Evolutionary conservation across 2,113 vertebrate species (phyloP).

Genomic region (Cygnus atratus): DNA sequence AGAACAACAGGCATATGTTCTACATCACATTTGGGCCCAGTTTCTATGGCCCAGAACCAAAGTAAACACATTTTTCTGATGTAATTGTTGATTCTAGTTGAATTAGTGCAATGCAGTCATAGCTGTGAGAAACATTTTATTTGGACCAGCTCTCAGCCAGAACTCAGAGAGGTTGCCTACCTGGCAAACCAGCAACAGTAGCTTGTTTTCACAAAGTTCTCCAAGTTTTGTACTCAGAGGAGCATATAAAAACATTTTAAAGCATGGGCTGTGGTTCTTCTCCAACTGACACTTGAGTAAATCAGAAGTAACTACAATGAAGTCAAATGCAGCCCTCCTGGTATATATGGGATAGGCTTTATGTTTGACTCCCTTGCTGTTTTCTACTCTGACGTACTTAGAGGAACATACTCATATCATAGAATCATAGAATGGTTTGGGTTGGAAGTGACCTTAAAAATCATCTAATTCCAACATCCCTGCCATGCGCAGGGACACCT

Average conservation of each 20-base stretch:
- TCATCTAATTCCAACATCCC: too few relatives aligned
- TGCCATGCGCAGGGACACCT: too few relatives aligned
- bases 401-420: neutral
- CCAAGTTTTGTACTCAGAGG: slow-evolving; percentile 59
- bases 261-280: slow-evolving; percentile 42
- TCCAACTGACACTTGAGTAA: slow-evolving; percentile 52
- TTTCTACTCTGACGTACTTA: neutral
- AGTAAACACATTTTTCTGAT: slow-evolving; percentile 82
- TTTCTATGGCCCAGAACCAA: slow-evolving; percentile 78
- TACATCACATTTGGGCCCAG: slow-evolving; percentile 76
- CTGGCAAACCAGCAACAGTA: slow-evolving; percentile 69
- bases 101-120: slow-evolving; percentile 70
- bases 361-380: neutral
- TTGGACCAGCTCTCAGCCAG: slow-evolving; percentile 69
- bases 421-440: too few relatives aligned
- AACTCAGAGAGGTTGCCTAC: slow-evolving; percentile 67
- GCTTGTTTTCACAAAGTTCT: slow-evolving; percentile 66
- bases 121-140: slow-evolving; percentile 76
- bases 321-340: slow-evolving; percentile 5
- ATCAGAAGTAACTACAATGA: neutral
- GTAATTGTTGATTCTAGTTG: slow-evolving; percentile 81
- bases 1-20: slow-evolving; percentile 76
- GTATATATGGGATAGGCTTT: neutral
- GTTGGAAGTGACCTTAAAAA: too few relatives aligned
- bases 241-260: slow-evolving; percentile 63